Base-by-base conservation (phyloP, 2,113 vertebrate genomes). In the Barbus barbus region DNA sequence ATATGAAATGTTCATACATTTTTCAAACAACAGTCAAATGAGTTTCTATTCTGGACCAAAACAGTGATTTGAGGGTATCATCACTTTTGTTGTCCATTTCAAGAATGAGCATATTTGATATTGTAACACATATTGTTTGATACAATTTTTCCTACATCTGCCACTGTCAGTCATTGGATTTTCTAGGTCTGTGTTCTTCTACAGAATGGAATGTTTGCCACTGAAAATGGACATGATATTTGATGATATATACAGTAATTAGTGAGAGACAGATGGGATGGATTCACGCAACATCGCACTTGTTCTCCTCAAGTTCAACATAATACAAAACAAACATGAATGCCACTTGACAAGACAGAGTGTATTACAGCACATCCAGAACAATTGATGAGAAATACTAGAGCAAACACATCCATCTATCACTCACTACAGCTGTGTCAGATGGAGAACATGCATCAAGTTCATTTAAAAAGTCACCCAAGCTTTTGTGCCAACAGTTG, bases 251-350 rank as follows among this genome's bases (percentile, higher is more conserved):
- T 60, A n/a, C n/a, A n/a, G n/a, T n/a, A 78, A n/a, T 13, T 33
- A 5, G 74, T 58, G 5, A 58, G 24, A 60, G 75, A 78, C 51
- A 78, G 53, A 77, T 77, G 28, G 28, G 48, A 36, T n/a, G 48
- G 48, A 78, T 78, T 78, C 71, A 73, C 6, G 3, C 22, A 46
- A 46, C 71, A 73, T 73, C 38, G 8, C 38, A 14, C 22, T 73
- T 24, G 38, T 73, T 73, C 38, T 46, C 6, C 22, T 44, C 69
- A 72, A 24, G 36, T 72, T 72, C 53, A 78, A 38, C 75, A 26
- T 60, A n/a, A 78, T 60, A 60, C 76, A 60, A 78, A 78, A 24
- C 76, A 60, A 78, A 78, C 13, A 44, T 20, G 24, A 79, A 79
- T 2, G 8, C 36, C 58, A 28, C 13, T 61, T 44, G 77, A 44